Evolutionary conservation across 1,140 invertebrate species (phyloP), one percentile per base, ranked within the genome.

Genomic region (Hesperophylax magnus): DNA sequence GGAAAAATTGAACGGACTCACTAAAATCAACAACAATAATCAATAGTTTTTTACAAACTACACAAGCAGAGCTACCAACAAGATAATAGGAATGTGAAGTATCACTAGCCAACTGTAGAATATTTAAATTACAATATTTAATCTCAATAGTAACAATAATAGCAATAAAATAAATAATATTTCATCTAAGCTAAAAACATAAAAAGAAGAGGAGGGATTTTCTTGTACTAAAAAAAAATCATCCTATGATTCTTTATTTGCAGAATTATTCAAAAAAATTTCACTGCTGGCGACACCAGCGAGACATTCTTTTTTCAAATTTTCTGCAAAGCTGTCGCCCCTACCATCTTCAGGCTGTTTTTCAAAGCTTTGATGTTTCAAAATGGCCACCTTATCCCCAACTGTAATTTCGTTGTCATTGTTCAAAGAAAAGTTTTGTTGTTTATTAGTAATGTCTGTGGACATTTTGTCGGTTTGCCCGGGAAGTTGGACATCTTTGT

Each of bases 231-330:
- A 78, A 52, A 18, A n/a, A 52, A 27, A 22, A 31, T 69, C 71
- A 24, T 52, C 39, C 78, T 79, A 79, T 79, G 78, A 79, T 63
- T 74, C 69, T 27, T 22, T 27, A 22, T 63, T 79, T 22, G 17
- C 17, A 2, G 52, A 47, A 74, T 79, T 60, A 79, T 47, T 60
- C 22, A 58, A 71, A 31, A 31, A 20, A 11, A 47, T 54, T 74
- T 82, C 72, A 78, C 65, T 54, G 18, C 27, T 61, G 15, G 71
- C 72, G 22, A 72, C 74, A 39, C 81, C 81, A 47, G 39, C 39
- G 47, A 82, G 74, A 67, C 82, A 83, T 63, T 83, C 79, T 39
- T 79, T 79, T 53, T 67, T 81, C 61, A 83, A 79, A 56, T 74
- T 79, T 53, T 81, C 77, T 15, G 54, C 24, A 65, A 83, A 79